These are phyloP conservation scores for Parauchenoglanis punctatus DNA, from an alignment of 2,797 vertebrate species.

Conservation along the genomic window DNA sequence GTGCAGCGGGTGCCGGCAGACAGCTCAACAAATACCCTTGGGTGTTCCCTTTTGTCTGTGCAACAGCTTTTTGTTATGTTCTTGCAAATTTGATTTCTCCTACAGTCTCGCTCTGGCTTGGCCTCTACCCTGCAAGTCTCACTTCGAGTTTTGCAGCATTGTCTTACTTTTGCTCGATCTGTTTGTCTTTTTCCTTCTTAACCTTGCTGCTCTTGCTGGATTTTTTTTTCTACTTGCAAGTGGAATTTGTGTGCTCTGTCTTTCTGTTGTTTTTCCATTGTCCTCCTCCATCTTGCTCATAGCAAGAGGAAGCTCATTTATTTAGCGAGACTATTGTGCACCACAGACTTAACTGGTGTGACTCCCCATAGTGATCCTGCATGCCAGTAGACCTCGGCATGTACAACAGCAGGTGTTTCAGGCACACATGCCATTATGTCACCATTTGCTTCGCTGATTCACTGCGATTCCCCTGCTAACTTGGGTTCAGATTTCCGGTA, in stretches of 20 bases:
- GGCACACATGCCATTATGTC: conserved; percentile 15
- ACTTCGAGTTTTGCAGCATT: conserved; percentile 24
- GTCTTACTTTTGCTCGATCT: conserved; percentile 53
- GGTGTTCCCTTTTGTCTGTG: conserved; percentile 80
- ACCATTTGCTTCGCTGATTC: conserved; percentile 24
- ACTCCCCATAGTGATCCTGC: conserved; percentile 8
- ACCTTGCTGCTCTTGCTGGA: neutral
- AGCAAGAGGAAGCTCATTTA: conserved; percentile 15
- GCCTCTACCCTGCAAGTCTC: conserved; percentile 59
- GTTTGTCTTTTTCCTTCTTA: conserved; percentile 20
- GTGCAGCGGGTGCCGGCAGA: conserved; percentile 88
- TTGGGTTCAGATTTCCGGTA: conserved; percentile 2
- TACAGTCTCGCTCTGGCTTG: conserved; percentile 69
- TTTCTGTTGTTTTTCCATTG: conserved; percentile 9
- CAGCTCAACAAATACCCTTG: conserved; percentile 80
- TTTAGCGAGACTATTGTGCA: conserved; percentile 7
- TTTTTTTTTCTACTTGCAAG: neutral
- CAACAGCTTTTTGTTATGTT: conserved; percentile 83
- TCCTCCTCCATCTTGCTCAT: conserved; percentile 22
- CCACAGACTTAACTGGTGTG: conserved; percentile 14
- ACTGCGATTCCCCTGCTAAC: neutral
- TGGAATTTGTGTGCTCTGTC: neutral
- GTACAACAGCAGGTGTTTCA: conserved; percentile 32
- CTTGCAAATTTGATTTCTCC: conserved; percentile 83
- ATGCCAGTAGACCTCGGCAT: conserved; percentile 7